These are phyloP conservation scores for Pteronura brasiliensis DNA, from an alignment of 2,113 vertebrate species.

Conservation along the genomic window DNA sequence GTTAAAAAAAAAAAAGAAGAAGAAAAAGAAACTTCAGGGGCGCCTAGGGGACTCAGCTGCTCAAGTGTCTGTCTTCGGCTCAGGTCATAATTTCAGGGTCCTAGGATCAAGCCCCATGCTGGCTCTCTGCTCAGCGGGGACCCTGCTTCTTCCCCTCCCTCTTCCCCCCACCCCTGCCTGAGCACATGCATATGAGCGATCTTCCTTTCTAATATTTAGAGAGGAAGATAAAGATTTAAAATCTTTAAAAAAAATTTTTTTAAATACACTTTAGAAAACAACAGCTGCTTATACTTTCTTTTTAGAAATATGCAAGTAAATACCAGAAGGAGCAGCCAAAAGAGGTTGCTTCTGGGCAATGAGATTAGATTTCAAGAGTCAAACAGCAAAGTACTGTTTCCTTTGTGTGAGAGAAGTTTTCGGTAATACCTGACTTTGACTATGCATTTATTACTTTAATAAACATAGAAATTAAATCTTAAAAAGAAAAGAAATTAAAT, in stretches of 20 bases:
- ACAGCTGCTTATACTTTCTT: not conserved
- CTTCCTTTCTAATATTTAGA: not conserved
- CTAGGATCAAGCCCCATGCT: not conserved
- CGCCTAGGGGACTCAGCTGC: not conserved
- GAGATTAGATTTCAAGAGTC: not conserved
- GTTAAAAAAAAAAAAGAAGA: not conserved
- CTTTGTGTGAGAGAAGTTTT: not conserved
- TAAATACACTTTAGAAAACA: not conserved
- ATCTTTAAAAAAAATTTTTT: not conserved
- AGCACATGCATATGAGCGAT: too few relatives aligned
- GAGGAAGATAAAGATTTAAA: too few relatives aligned
- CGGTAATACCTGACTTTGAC: not conserved
- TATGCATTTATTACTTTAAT: not conserved
- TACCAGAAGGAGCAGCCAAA: not conserved
- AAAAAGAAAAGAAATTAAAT: not conserved
- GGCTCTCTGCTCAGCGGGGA: not conserved
- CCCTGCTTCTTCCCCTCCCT: not conserved
- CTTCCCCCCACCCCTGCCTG: not conserved
- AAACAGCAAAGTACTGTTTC: not conserved
- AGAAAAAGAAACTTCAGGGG: not conserved
- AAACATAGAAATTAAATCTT: constrained; percentile 32
- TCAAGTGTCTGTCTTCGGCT: not conserved
- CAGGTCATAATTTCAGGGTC: not conserved
- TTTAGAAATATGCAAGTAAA: not conserved
- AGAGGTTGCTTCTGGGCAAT: not conserved